Evolutionary conservation across 2,888 invertebrate genomes (phyloP), one percentile per base, ranked within the genome.

Genomic region (Frankliniella intonsa): DNA sequence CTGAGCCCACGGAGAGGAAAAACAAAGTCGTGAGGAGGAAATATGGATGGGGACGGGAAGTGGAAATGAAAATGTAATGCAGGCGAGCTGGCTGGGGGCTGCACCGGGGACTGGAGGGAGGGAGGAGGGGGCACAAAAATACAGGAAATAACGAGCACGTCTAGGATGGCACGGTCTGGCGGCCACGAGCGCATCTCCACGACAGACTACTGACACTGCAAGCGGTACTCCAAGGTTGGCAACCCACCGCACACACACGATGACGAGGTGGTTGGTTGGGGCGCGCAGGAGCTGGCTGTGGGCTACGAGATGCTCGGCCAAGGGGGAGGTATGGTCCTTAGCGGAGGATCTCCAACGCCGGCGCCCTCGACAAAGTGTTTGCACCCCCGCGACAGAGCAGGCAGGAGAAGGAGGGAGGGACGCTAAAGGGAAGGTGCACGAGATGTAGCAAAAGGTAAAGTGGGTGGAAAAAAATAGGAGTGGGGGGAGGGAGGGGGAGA

Each of bases 281-380:
- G 2, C 38, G 38, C 3, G 5, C 3, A 38, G 38, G 38, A 5
- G 38, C 38, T 38, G 38, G n/a, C n/a, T n/a, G n/a, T n/a, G n/a
- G n/a, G n/a, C n/a, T n/a, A n/a, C n/a, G n/a, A n/a, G n/a, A n/a
- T n/a, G n/a, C n/a, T n/a, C 69, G 69, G 25, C 69, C 12, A 22
- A 38, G 38, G 38, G 38, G 38, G 5, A 5, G 5, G 38, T 5
- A 2, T 38, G 69, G 69, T 76, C 22, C 69, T 76, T 25, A 76
- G 69, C 22, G 22, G 69, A n/a, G 69, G 69, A 76, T 76, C 69
- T 25, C 69, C 69, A 22, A n/a, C n/a, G n/a, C n/a, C n/a, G n/a
- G n/a, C 69, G 25, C 10, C 69, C 25, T 25, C 69, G 22, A 76
- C 69, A 76, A 76, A 76, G 69, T 76, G 69, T 76, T 76, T 76